Evolutionary conservation across 2,797 vertebrate species (phyloP), one percentile per base, ranked within the genome.

Genomic region (Sebastes minor): DNA sequence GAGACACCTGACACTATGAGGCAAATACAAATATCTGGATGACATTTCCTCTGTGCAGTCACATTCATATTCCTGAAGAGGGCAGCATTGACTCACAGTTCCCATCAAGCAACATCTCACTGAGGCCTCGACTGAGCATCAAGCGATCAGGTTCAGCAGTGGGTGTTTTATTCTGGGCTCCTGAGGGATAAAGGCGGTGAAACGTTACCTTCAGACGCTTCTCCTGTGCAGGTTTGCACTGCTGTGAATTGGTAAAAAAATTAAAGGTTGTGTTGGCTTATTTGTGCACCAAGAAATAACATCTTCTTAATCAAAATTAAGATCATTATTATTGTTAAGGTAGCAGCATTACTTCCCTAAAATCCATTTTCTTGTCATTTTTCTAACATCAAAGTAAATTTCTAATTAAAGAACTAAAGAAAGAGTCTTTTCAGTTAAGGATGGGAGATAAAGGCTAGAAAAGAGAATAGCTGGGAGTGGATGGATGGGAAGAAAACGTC

Each of bases 21-120:
- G 23, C 22, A 57, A 27, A 59, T 1, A 2, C 16, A 64, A n/a
- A 61, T 5, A 38, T 38, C 16, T 35, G 6, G 30, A 6, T 12
- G 46, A 4, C 11, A 8, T 57, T 62, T 11, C 7, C 27, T 61
- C 25, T 8, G 9, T 25, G 46, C 75, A 84, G 79, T 86, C 13
- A 49, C n/a, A 4, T 2, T 2, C 1, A 20, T 62, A 1, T 49
- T 90, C 92, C 96, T 90, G 49, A 77, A 92, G 95, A 92, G 93
- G 94, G 95, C 91, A 95, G 92, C 91, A 92, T 94, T 93, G 86
- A 49, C 81, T 90, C 88, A 90, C 80, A 74, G 28, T 91, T 89
- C 57, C 79, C 49, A 28, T 62, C 23, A 20, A 33, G 71, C 71
- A 67, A 20, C 35, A 1, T 38, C 18, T 81, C 42, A 30, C 13